Evolutionary conservation across 2,113 vertebrate species (phyloP), one percentile per base, ranked within the genome.

Genomic region (Coryphaenoides rupestris): DNA sequence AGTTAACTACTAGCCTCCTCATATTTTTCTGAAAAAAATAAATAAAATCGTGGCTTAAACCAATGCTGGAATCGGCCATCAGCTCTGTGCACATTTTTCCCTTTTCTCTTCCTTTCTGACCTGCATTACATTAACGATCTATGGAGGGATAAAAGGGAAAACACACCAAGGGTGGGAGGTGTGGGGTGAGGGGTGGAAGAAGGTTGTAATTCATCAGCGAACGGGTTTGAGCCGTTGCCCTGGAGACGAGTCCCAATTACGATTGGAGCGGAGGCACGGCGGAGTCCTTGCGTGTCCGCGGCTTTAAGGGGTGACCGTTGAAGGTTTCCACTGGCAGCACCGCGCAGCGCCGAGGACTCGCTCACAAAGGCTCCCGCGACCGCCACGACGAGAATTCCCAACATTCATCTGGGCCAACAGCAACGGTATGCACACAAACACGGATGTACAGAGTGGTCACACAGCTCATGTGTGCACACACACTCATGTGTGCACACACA

Each of bases 301-400:
- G 57, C 75, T 63, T 69, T 73, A 73, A 69, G 60, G 7, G 63
- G 70, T 66, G 66, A 70, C 74, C 54, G 77, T 77, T 80, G 68
- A 82, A 76, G 19, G 54, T 81, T 84, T 86, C 80, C 79, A 78
- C 62, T 23, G 40, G 16, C 21, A 72, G 81, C 78, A 86, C 76
- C 79, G 75, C 76, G 60, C 75, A 60, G 58, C 72, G 76, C 72
- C 70, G 33, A 22, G 73, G 72, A 66, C 61, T 71, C 73, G 46
- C 70, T 63, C 76, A 81, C 76, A 83, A 77, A 79, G 63, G 74
- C 66, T 28, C 45, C 71, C 72, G 49, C 70, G 72, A 81, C 74
- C 23, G 75, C 66, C 77, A 77, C 77, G 59, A 67, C 72, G 45
- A 76, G 58, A 58, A 60, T 74, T 80, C 70, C 78, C 68, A n/a